phyloP scores from a whole-genome alignment of 2,797 vertebrate genomes.

The Eurystomus glaucurus region DNA sequence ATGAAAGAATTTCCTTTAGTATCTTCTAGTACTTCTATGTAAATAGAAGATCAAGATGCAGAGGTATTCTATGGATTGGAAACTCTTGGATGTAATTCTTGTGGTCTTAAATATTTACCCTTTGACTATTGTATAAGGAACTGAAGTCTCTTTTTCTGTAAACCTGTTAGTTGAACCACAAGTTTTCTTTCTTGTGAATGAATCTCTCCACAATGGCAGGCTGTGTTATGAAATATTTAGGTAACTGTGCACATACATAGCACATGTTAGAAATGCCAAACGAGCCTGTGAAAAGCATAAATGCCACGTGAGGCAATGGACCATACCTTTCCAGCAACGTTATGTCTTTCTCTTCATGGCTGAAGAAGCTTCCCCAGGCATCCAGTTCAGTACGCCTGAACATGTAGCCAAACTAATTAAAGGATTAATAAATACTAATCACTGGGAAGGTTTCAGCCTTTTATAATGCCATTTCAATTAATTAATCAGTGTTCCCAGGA shows the following conservation, averaged over 20 bases:
- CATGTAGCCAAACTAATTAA: not conserved
- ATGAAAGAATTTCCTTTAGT: not conserved
- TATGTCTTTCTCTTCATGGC: not conserved
- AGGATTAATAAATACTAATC: constrained; percentile 28
- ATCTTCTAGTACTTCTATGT: not conserved
- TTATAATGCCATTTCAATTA: not conserved
- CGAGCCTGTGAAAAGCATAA: not conserved
- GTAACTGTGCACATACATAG: not conserved
- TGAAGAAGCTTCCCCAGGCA: not conserved
- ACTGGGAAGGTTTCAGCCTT: constrained; percentile 12
- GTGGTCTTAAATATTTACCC: not conserved
- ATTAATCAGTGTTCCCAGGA: not conserved
- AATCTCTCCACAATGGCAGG: not conserved
- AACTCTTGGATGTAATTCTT: not conserved
- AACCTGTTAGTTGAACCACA: not conserved
- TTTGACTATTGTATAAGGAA: not conserved
- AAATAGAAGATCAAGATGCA: not conserved
- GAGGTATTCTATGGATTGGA: not conserved
- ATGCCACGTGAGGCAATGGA: not conserved
- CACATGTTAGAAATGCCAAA: not conserved
- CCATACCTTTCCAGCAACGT: not conserved
- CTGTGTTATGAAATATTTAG: not conserved
- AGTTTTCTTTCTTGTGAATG: not conserved
- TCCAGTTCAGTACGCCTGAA: not conserved
- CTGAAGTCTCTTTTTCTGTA: not conserved